Percentiles rank a stretch among this genome's conserved stretches.
Evolutionary conservation across 2,113 vertebrate genomes (phyloP).

Genomic region (Axis porcinus): DNA sequence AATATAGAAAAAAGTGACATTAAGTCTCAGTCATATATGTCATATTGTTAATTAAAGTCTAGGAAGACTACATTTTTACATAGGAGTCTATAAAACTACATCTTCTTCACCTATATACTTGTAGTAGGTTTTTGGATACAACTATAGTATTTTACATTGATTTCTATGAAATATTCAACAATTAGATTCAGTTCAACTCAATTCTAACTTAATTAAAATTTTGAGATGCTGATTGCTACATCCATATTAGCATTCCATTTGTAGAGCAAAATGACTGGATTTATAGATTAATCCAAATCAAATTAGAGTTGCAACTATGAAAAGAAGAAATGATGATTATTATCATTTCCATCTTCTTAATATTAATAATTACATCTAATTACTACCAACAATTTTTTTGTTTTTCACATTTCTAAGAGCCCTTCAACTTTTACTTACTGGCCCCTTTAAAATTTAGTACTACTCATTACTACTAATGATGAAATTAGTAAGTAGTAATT

Average conservation of each 20-base stretch:
- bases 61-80: neutral
- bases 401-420: neutral
- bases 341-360: neutral
- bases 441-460: too few species aligned
- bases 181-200: neutral
- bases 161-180: neutral
- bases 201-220: neutral
- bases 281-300: neutral
- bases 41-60: neutral
- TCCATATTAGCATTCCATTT: neutral
- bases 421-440: neutral
- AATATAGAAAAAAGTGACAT: neutral
- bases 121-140: neutral
- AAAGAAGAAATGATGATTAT: neutral
- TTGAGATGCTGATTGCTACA: neutral
- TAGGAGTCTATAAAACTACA: neutral
- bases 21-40: neutral
- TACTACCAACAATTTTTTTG: neutral
- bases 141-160: neutral
- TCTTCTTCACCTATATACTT: neutral
- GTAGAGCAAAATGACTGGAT: neutral
- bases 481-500: slow-evolving; percentile 10
- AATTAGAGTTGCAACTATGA: neutral
- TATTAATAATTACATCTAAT: neutral
- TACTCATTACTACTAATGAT: neutral